Base-by-base conservation (phyloP, 2,113 vertebrate genomes). In the Psammodynastes pulverulentus region DNA sequence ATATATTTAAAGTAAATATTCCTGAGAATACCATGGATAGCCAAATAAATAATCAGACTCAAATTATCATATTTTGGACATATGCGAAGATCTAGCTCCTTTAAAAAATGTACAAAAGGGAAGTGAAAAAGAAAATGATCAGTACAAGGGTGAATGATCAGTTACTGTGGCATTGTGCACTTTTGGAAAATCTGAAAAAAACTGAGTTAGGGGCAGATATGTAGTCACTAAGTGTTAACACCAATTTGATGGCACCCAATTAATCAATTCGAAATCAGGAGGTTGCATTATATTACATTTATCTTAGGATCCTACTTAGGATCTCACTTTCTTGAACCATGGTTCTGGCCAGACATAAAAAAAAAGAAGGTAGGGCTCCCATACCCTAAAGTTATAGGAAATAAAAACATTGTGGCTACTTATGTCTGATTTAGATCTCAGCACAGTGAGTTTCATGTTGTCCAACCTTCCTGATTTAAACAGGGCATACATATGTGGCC, bases 381-480 rank as follows among this genome's bases (percentile, higher is more conserved):
- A 4, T 26, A 23, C 79, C 79, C 10, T 26, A 54, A 62, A 15
- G 4, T 3, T 24, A 56, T 58, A 10, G 54, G 6, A 0, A 45
- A 54, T 2, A 85, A 19, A 15, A 0, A 45, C 13, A 92, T 86
- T 88, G 39, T 87, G 88, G 34, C 58, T 3, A 52, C 17, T 51
- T 79, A 1, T 6, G n/a, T 49, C 23, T 52, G 26, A 92, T 72
- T 49, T 1, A 1, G 21, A 48, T 90, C 62, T 29, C 46, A 86
- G 52, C 26, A 56, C 85, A 92, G 87, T 39, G 12, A 72, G 89
- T 58, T 67, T 87, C 48, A 39, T 58, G 67, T 46, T 34, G 67
- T 51, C 23, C 43, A 67, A 67, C 12, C 54, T 89, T 0, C 92
- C 85, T 53, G 85, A 91, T 94, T 79, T 88, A 89, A 87, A 90